Base-by-base conservation (phyloP, 1,140 invertebrate genomes). In the Zophobas morio region DNA sequence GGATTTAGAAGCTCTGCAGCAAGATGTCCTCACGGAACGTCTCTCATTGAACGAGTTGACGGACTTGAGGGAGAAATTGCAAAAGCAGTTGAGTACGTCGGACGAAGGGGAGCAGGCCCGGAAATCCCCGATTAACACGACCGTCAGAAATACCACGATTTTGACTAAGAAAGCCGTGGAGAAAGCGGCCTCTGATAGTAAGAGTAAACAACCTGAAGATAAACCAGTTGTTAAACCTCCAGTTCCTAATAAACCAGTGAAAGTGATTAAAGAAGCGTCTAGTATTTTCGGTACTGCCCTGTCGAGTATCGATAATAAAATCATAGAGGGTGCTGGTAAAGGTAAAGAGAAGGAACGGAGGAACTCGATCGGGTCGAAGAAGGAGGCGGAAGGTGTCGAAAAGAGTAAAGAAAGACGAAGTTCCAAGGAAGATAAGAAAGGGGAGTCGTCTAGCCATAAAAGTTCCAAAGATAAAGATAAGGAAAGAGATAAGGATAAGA, bases 281-380 rank as follows among this genome's bases (percentile, higher is more conserved):
- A 82, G 80, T 70, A 75, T 80, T 6, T 84, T 84, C 74, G 82
- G 81, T 20, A 82, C 57, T 78, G 40, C 78, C 3, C 66, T 84
- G 1, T 80, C 79, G 5, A 81, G 80, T 75, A 83, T 84, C 47
- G 83, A 84, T 74, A 71, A 80, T 53, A 74, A 82, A 73, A 76
- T 83, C n/a, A 34, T 80, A 6, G 78, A 80, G 32, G 75, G 34
- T 1, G 4, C 2, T 40, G 63, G 71, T 40, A 60, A 73, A 71
- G 66, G 78, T 4, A 80, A 71, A 76, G 57, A 79, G 72, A 40
- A 77, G 6, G 75, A 80, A 32, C 74, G 77, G 20, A 81, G 73
- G 66, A 74, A 39, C 75, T 54, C 70, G 6, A 66, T 73, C 32
- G 36, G 6, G 56, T 6, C 8, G 8, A 37, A 74, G 40, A 54